Evolutionary conservation across 92 coral and sea anemone species (phyloP).

Genomic region (Micromussa lordhowensis): DNA sequence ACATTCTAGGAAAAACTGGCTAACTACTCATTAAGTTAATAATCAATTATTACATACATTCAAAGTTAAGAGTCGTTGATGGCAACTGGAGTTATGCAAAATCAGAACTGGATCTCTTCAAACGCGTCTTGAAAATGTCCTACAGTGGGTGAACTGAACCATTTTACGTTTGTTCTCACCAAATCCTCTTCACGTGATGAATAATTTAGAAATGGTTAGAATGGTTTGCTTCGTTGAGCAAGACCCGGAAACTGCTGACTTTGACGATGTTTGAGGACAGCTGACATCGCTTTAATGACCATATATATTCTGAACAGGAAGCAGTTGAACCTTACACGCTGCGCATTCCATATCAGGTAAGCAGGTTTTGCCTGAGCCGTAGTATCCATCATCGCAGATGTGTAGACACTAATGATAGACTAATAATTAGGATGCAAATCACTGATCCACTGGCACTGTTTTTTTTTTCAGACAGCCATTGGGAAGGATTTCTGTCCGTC

Average conservation of each 20-base stretch:
- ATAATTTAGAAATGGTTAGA: not conserved
- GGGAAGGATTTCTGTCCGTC: slow-evolving; percentile 39
- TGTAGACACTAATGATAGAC: slow-evolving; percentile 59
- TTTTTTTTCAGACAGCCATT: slow-evolving; percentile 61
- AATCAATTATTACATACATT: not conserved
- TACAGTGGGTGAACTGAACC: not conserved
- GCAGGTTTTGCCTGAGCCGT: slow-evolving; percentile 66
- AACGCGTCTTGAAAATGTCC: not conserved
- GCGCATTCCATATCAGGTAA: slow-evolving; percentile 73
- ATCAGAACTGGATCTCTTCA: not conserved
- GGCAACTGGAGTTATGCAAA: not conserved
- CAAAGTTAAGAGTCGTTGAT: not conserved
- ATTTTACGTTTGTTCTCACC: not conserved
- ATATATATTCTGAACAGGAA: slow-evolving; percentile 62
- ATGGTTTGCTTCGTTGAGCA: not conserved
- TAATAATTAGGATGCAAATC: slow-evolving; percentile 71
- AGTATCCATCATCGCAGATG: slow-evolving; percentile 75
- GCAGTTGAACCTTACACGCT: slow-evolving; percentile 48
- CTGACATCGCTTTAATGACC: slow-evolving; percentile 49
- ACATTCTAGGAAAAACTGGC: not conserved
- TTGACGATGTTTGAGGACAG: not conserved
- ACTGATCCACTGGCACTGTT: slow-evolving; percentile 73
- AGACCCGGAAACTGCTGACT: not conserved
- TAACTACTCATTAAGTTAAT: not conserved
- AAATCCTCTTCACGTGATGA: not conserved